Evolutionary conservation across 2,113 vertebrate genomes (phyloP), one percentile per base, ranked within the genome.

Genomic region (Cyprinodon tularosa): DNA sequence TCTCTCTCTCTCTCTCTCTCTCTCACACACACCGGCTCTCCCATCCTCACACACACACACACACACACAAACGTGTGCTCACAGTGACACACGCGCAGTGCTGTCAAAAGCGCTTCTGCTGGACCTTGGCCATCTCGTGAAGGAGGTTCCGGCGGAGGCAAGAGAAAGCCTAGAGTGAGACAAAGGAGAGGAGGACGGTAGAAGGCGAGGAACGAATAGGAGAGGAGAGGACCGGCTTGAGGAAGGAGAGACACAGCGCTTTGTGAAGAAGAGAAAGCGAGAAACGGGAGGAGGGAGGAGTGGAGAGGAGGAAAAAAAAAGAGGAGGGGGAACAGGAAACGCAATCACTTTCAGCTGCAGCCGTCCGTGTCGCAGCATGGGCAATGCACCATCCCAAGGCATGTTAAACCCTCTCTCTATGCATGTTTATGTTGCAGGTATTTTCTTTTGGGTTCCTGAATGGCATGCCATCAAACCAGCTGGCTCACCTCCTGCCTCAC

Each of bases 341-440:
- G 86, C 89, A 87, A 92, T 94, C 89, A 92, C 91, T 92, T 89
- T 90, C 88, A 88, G 90, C 90, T 89, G 84, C 88, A 92, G 91
- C 91, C 88, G 88, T 91, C 90, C 81, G 90, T 90, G 91, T 89
- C 89, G 93, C 94, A 95, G 91, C 91, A 95, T 95, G 94, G 94
- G 94, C 93, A 95, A 95, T 93, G 94, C 94, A 95, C 94, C 94
- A 90, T 95, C 94, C 77, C 94, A 95, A 95, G 94, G 94, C 93
- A 95, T 90, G 94, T 95, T 88, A 90, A 57, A 88, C 83, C 77
- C 66, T 90, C 68, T 90, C 72, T 93, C 62, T 53, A 69, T 90
- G 53, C 84, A 84, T 91, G 82, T 88, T 89, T 87, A 63, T 90
- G 84, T 88, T 69, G 88, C 85, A 88, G 88, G 86, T 63, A 71